phyloP scores from a whole-genome alignment of 1,140 invertebrate genomes.

The Drosophila quadrilineata region DNA sequence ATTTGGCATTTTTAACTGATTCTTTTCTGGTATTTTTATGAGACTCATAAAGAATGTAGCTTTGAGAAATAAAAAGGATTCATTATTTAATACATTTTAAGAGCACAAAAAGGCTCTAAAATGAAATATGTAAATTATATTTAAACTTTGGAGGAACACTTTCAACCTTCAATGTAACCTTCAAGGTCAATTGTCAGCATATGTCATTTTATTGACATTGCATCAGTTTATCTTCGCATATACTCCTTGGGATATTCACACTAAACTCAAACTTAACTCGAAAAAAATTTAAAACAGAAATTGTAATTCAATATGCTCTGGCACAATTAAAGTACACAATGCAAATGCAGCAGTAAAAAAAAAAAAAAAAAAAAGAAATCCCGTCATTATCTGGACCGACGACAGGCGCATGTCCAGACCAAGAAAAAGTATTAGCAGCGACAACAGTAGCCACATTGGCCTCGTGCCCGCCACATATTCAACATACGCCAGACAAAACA shows the following conservation, averaged over 20 bases:
- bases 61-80: too few species aligned
- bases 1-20: slow-evolving; percentile 16
- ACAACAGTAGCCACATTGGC: slow-evolving; percentile 9
- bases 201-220: too few species aligned
- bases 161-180: neutral
- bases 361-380: slow-evolving; percentile 16
- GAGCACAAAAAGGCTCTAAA: neutral
- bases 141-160: neutral
- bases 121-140: neutral
- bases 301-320: slow-evolving; percentile 56
- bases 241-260: neutral
- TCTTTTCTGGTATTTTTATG: slow-evolving; percentile 11
- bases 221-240: neutral
- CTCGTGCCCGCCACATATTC: slow-evolving; percentile 28
- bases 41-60: slow-evolving; percentile 31
- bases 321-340: slow-evolving; percentile 27
- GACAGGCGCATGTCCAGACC: slow-evolving; percentile 27
- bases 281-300: slow-evolving; percentile 29
- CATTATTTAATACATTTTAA: too few species aligned
- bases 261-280: neutral
- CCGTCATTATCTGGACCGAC: neutral
- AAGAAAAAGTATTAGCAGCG: neutral
- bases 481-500: slow-evolving; percentile 68
- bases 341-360: slow-evolving; percentile 12
- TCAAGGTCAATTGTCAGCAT: neutral